A percentile compares a stretch with the other conserved stretches of the same genome.
phyloP scores from a whole-genome alignment of 2,888 invertebrate genomes.

The Cancer borealis region DNA sequence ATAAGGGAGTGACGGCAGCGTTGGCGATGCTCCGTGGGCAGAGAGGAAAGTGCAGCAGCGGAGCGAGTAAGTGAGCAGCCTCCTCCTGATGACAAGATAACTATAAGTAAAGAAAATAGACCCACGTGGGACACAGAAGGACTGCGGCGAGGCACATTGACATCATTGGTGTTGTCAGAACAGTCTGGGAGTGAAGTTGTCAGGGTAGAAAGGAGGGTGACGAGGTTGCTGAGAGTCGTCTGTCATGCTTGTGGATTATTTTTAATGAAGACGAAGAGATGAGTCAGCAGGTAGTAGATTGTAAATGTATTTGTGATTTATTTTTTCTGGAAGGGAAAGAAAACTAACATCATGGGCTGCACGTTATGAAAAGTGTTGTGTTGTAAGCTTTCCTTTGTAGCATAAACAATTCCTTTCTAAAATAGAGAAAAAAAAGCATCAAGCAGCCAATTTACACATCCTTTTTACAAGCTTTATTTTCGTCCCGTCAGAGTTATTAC shows the following conservation, averaged over 20 bases:
- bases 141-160: not conserved
- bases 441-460: not conserved
- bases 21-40: not conserved
- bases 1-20: not conserved
- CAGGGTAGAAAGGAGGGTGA: not conserved
- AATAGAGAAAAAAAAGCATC: not conserved
- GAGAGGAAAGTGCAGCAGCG: not conserved
- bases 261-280: not conserved
- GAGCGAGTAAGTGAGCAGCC: not conserved
- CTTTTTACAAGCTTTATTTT: not conserved
- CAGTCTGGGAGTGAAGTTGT: slow-evolving; percentile 2
- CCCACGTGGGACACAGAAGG: not conserved
- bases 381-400: not conserved
- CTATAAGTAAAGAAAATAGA: not conserved
- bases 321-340: not conserved
- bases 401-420: not conserved
- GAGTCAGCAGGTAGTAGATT: not conserved
- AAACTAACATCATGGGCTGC: not conserved
- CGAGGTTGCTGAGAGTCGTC: not conserved
- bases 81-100: not conserved
- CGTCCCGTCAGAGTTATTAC: not conserved
- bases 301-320: not conserved
- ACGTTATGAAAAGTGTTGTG: not conserved
- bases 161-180: not conserved
- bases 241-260: not conserved